Percentiles rank a stretch among this genome's conserved stretches.
These are phyloP conservation scores for Phalera bucephala DNA, from an alignment of 2,888 invertebrate species.

Conservation along the genomic window DNA sequence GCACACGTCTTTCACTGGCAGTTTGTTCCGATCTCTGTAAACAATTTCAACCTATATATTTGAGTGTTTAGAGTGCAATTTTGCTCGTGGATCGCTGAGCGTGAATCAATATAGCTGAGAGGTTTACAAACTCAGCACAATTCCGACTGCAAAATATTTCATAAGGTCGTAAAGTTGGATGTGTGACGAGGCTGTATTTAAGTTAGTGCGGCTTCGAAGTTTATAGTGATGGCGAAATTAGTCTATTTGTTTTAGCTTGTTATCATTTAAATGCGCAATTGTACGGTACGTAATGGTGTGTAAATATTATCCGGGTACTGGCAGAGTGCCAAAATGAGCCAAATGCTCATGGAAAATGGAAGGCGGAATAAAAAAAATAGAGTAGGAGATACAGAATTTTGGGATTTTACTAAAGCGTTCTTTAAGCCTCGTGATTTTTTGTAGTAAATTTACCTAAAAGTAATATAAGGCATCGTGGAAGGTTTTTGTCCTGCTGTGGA, in stretches of 20 bases:
- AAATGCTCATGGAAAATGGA: no score
- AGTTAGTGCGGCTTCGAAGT: constrained; percentile 12
- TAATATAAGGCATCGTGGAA: no score
- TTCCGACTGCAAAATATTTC: constrained; percentile 45
- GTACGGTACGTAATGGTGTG: no score
- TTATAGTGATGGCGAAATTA: constrained; percentile 6
- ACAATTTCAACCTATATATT: constrained; percentile 8
- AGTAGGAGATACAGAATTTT: no score
- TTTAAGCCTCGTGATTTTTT: no score
- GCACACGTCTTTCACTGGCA: constrained; percentile 32
- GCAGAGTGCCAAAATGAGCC: no score
- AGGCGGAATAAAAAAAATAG: no score
- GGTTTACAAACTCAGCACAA: constrained; percentile 35
- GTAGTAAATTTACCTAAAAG: no score
- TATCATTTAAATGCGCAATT: no score
- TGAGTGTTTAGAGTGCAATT: constrained; percentile 9
- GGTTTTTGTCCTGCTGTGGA: no score
- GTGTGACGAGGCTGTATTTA: not conserved
- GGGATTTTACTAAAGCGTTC: no score
- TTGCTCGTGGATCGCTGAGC: constrained; percentile 6
- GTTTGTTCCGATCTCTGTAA: constrained; percentile 7
- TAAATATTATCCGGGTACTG: no score
- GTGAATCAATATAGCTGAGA: constrained; percentile 43
- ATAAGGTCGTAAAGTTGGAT: constrained; percentile 32
- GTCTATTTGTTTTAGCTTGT: constrained; percentile 14